Base-by-base conservation (phyloP, 2,113 vertebrate species). In the Tragelaphus strepsiceros region DNA sequence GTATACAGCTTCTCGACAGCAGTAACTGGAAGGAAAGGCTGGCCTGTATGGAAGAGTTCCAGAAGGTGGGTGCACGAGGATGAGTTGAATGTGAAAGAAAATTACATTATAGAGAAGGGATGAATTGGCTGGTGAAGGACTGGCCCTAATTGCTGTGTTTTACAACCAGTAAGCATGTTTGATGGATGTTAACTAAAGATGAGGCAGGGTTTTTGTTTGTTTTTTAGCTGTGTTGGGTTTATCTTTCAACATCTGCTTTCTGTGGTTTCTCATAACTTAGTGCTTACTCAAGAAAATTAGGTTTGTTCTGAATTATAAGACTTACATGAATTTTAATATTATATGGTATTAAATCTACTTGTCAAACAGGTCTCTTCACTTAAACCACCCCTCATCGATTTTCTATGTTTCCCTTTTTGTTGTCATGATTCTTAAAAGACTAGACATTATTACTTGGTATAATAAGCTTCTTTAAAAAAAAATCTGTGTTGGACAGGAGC, bases 21-120 rank as follows among this genome's bases (percentile, higher is more conserved):
- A 98, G 99, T 96, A 99, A 99, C 98, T 99, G 99, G 99, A 99
- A 99, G 97, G 99, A 99, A 98, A 99, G 99, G 74, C 99, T 99
- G 97, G 99, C 99, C 61, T 99, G 99, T 98, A 99, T 99, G 99
- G 99, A 99, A 96, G 99, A 99, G 84, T 99, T 99, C 98, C 99
- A 99, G 96, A 99, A 99, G 99, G 99, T 99, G 96, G 51, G 95
- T 86, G 3, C 35, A 43, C 2, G 46, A 46, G 84, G 2, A 58
- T 96, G 35, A 13, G 46, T 15, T 4, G 46, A 24, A 1, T 82
- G 13, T 90, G 67, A 96, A 58, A 56, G 94, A 77, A 91, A 91
- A 81, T 39, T 58, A 83, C 19, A 6, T 90, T 78, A 74, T 83
- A 80, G 58, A 59, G 67, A 83, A 91, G 11, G 32, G 81, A 19